phyloP scores from a whole-genome alignment of 1,140 invertebrate genomes.

The Nasonia longicornis region DNA sequence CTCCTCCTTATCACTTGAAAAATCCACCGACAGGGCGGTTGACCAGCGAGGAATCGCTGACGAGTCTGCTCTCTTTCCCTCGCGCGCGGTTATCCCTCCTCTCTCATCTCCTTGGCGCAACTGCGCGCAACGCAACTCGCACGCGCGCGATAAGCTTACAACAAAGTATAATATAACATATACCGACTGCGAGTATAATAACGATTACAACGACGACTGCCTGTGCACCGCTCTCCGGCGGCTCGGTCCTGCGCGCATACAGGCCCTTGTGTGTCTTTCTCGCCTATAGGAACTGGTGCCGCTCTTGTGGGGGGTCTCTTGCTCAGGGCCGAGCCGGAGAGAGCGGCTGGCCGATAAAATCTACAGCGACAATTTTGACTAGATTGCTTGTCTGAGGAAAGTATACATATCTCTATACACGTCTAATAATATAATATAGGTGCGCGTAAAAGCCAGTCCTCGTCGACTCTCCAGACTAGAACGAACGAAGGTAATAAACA shows the following conservation, averaged over 20 bases:
- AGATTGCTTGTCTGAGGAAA: conserved; percentile 15
- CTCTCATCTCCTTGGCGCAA: neutral
- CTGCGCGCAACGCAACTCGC: neutral
- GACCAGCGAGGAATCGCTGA: conserved; percentile 66
- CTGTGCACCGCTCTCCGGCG: too few species aligned
- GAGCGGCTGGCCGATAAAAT: neutral
- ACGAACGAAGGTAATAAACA: neutral
- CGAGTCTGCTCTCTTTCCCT: conserved; percentile 52
- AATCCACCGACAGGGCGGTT: conserved; percentile 40
- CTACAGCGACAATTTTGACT: conserved; percentile 23
- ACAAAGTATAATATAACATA: neutral
- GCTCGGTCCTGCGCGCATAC: neutral
- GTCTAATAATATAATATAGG: neutral
- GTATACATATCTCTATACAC: neutral
- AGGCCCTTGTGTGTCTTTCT: too few species aligned
- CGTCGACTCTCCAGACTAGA: neutral
- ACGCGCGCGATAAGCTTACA: neutral
- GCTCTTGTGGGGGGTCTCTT: neutral
- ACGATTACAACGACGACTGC: conserved; percentile 9
- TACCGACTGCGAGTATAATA: conserved; percentile 4
- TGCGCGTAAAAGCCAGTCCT: conserved; percentile 2
- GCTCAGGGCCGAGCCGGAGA: neutral
- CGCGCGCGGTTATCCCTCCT: neutral
- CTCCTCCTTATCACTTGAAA: neutral
- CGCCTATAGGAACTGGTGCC: conserved; percentile 28